Conservation (phyloP, 2,888 invertebrate genomes). For the Timema cristinae region DNA sequence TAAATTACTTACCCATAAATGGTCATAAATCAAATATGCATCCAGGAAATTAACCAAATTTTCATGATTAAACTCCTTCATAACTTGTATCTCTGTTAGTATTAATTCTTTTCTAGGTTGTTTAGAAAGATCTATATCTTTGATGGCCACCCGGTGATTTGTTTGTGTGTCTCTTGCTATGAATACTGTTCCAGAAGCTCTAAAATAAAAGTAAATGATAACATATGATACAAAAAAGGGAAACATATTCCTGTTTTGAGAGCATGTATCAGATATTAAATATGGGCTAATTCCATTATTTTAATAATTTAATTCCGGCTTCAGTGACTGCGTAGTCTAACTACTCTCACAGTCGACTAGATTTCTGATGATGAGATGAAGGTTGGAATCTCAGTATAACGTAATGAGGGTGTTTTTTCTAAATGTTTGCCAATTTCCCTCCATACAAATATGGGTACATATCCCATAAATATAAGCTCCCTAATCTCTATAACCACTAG, state of each 20-base stretch:
- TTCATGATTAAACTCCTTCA: constrained; percentile 87
- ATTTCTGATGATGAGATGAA: too few species aligned
- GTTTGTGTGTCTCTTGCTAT: constrained; percentile 76
- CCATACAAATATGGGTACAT: too few species aligned
- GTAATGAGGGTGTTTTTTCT: too few species aligned
- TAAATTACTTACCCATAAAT: constrained; percentile 70
- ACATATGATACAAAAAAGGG: not conserved
- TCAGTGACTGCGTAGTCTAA: too few species aligned
- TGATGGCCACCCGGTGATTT: constrained; percentile 82
- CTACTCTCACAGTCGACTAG: too few species aligned
- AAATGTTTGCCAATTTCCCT: too few species aligned
- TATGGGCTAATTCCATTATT: too few species aligned
- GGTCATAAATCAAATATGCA: constrained; percentile 85
- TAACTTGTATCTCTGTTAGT: constrained; percentile 88
- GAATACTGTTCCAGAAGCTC: constrained; percentile 87
- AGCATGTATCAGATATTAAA: not conserved
- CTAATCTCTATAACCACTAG: too few species aligned
- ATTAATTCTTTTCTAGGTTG: constrained; percentile 95
- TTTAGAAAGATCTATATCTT: constrained; percentile 91
- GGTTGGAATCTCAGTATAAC: too few species aligned
- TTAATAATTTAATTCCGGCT: too few species aligned
- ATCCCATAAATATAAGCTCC: too few species aligned
- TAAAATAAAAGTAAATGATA: constrained; percentile 36
- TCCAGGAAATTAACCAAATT: constrained; percentile 95
- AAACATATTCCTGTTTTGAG: not conserved